Conservation (phyloP, 2,888 invertebrate species). For the Ommatoiulus sabulosus region DNA sequence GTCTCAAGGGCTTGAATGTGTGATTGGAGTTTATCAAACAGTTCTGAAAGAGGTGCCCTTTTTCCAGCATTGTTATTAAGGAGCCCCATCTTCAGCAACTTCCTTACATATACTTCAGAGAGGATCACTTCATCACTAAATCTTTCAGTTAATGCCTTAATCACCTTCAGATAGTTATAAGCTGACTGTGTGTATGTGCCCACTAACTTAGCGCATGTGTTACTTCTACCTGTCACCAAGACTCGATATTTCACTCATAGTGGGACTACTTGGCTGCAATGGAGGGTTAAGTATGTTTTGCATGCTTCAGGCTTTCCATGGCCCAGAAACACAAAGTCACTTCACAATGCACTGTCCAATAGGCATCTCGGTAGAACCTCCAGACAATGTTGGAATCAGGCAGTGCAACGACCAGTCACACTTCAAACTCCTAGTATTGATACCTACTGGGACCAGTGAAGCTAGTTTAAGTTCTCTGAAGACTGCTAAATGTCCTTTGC, state of each 20-base stretch:
- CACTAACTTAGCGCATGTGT: constrained; percentile 49
- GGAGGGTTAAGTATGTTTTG: too few relatives aligned
- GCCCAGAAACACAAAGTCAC: too few relatives aligned
- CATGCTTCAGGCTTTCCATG: not conserved
- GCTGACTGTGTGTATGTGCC: constrained; percentile 52
- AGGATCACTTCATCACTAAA: not conserved
- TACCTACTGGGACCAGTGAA: too few relatives aligned
- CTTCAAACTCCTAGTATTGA: too few relatives aligned
- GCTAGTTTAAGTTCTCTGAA: too few relatives aligned
- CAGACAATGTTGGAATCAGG: not conserved
- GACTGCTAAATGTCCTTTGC: too few relatives aligned
- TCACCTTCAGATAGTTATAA: constrained; percentile 47
- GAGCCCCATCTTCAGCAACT: not conserved
- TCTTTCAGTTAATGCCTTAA: not conserved
- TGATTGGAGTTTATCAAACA: not conserved
- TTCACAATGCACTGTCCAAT: not conserved
- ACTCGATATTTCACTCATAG: not conserved
- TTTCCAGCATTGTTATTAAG: not conserved
- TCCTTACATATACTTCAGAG: not conserved
- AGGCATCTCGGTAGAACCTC: not conserved
- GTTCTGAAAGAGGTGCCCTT: not conserved
- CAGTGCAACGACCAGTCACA: too few relatives aligned
- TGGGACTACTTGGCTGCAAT: not conserved
- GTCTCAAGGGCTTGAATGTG: not conserved
- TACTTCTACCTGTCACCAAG: not conserved